These are phyloP conservation scores for Sphyrna mokarran DNA, from an alignment of 2,113 vertebrate genomes.

Conservation along the genomic window DNA sequence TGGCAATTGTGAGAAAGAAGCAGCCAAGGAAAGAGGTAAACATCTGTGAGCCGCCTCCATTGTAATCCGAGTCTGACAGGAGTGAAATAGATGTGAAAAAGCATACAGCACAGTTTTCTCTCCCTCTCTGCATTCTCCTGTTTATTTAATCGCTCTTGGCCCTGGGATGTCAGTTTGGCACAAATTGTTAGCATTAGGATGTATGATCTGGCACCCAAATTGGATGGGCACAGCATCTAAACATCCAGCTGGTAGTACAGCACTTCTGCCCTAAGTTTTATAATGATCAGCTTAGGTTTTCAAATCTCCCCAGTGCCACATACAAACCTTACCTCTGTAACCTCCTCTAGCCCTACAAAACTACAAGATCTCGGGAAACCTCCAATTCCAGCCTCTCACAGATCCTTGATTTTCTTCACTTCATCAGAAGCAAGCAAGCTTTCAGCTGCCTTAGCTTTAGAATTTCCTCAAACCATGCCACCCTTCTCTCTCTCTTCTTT, in stretches of 20 bases:
- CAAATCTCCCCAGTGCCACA: not conserved
- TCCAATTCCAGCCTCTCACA: not conserved
- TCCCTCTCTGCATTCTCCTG: not conserved
- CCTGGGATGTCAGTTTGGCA: not conserved
- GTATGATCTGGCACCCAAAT: not conserved
- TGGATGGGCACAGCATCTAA: not conserved
- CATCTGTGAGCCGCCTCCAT: not conserved
- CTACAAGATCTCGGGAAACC: not conserved
- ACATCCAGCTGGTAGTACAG: not conserved
- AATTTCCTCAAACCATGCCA: not conserved
- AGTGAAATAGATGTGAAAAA: constrained; percentile 24
- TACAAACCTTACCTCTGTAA: not conserved
- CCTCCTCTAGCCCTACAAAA: not conserved
- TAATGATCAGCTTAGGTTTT: not conserved
- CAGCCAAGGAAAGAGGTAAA: constrained; percentile 24
- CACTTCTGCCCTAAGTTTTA: not conserved
- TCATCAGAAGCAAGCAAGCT: too few relatives aligned
- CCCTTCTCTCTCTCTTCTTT: not conserved
- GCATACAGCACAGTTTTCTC: not conserved
- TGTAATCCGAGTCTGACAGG: constrained; percentile 23
- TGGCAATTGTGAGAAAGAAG: constrained; percentile 29
- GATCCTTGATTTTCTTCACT: not conserved
- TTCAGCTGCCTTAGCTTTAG: not conserved
- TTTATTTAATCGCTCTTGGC: constrained; percentile 2
- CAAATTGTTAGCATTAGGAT: not conserved